Conservation (phyloP, 2,113 vertebrate genomes). For the Burhinus oedicnemus region DNA sequence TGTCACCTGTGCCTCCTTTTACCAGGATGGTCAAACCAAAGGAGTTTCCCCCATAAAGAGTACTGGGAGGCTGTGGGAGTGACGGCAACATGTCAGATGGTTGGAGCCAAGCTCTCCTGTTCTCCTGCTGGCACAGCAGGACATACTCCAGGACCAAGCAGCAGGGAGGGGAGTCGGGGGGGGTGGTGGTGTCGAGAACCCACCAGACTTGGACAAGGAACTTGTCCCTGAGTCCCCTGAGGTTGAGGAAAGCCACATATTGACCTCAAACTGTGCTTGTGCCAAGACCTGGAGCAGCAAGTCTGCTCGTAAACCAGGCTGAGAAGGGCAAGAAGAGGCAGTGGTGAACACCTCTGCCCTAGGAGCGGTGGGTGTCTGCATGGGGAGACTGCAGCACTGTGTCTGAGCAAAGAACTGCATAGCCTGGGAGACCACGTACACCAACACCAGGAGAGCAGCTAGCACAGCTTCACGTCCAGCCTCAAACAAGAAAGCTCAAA, state of each 20-base stretch:
- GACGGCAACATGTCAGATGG: not conserved
- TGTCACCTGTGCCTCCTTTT: not conserved
- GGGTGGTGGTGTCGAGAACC: not conserved
- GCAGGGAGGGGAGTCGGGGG: fast-evolving
- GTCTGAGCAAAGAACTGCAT: not conserved
- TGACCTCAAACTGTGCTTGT: not conserved
- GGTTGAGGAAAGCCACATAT: not conserved
- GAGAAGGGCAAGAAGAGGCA: not conserved
- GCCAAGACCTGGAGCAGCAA: not conserved
- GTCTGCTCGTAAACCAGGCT: not conserved
- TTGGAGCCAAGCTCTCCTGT: not conserved
- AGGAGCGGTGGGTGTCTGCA: fast-evolving
- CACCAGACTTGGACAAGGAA: not conserved
- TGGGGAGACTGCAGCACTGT: not conserved
- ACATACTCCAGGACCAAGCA: not conserved
- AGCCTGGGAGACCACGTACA: not conserved
- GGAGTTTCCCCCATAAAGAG: not conserved
- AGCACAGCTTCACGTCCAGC: fast-evolving
- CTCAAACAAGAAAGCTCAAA: not conserved
- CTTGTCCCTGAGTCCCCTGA: not conserved
- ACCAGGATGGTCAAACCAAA: too few relatives aligned
- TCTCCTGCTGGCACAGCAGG: not conserved
- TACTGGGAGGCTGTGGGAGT: not conserved
- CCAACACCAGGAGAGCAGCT: not conserved
- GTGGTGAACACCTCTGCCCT: not conserved